Conservation (phyloP, 35 echinoderm and acorn worm genomes). For the Apostichopus parvimensis region DNA sequence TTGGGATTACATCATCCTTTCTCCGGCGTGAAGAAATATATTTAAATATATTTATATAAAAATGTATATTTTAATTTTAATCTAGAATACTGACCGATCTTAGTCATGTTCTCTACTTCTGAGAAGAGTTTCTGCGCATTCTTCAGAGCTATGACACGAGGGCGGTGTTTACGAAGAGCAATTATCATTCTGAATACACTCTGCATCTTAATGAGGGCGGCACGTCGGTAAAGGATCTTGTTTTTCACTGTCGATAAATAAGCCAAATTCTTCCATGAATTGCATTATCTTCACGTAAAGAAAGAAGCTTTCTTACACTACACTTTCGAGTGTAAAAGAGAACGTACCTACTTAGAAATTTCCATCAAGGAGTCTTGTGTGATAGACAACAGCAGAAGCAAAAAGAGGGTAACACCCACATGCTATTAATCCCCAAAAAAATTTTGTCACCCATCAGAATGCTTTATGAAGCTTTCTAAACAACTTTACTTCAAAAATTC, state of each 20-base stretch:
- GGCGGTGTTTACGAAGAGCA: slow-evolving; percentile 79
- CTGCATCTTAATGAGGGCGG: slow-evolving; percentile 91
- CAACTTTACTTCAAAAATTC: no score
- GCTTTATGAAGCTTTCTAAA: no score
- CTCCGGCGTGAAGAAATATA: not conserved
- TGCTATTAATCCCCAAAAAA: no score
- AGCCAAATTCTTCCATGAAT: not conserved
- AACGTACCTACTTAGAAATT: no score
- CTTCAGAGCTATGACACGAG: slow-evolving; percentile 66
- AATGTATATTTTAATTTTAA: not conserved
- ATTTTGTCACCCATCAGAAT: no score
- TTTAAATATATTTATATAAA: not conserved
- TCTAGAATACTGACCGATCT: slow-evolving; percentile 67
- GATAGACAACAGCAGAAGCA: no score
- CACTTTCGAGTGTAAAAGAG: no score
- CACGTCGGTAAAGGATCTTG: slow-evolving; percentile 91
- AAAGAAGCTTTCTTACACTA: not conserved
- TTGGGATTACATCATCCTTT: not conserved
- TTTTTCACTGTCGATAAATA: slow-evolving; percentile 81
- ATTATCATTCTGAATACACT: slow-evolving; percentile 81
- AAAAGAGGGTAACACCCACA: no score
- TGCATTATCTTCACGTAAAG: not conserved
- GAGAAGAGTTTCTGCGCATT: slow-evolving; percentile 61
- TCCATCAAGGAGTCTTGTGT: no score
- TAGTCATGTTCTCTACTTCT: slow-evolving; percentile 77